These are phyloP conservation scores for Macrochelys suwanniensis DNA, from an alignment of 2,797 vertebrate species.

Conservation along the genomic window DNA sequence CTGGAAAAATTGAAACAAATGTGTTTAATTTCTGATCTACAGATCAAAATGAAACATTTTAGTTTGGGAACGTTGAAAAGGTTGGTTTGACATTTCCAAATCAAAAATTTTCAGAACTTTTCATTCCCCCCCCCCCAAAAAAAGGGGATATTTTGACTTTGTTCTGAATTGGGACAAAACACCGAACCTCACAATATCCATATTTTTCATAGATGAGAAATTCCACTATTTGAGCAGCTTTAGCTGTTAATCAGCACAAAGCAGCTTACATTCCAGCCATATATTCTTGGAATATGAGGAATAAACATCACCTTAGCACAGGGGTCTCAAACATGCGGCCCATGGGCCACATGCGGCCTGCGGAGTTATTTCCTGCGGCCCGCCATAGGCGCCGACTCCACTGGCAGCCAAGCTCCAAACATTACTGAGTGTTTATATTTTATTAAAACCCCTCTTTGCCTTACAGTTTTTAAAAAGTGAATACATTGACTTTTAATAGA, in stretches of 20 bases:
- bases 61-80: neutral
- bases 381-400: too few relatives aligned
- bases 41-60: neutral
- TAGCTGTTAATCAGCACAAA: neutral
- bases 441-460: too few relatives aligned
- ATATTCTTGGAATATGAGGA: neutral
- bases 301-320: neutral
- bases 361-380: too few relatives aligned
- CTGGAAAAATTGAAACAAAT: neutral
- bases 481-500: too few relatives aligned
- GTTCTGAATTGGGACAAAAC: rapidly evolving
- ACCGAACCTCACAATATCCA: neutral
- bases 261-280: neutral
- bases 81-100: neutral
- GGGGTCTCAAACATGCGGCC: too few relatives aligned
- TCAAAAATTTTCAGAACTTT: neutral
- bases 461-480: too few relatives aligned
- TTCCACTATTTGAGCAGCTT: neutral
- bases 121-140: neutral
- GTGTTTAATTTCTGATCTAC: neutral
- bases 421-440: too few relatives aligned
- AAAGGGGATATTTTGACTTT: neutral
- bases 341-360: too few relatives aligned
- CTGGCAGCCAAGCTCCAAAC: too few relatives aligned
- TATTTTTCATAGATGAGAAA: neutral